These are phyloP conservation scores for Enteromius paludinosus DNA, from an alignment of 2,797 vertebrate species.

Conservation along the genomic window DNA sequence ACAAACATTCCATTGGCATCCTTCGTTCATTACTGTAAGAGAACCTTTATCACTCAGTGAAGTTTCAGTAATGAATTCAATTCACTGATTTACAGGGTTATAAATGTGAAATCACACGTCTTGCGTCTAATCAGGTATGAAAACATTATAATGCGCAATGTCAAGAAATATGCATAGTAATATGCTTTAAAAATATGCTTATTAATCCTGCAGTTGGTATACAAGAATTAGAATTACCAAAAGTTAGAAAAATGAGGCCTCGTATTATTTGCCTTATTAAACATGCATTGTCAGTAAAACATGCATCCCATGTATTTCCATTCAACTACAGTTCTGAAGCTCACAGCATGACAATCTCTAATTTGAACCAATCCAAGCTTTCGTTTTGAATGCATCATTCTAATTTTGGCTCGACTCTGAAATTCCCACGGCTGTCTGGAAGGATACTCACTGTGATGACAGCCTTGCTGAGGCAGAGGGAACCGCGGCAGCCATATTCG, in stretches of 20 bases:
- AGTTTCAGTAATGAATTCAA: neutral
- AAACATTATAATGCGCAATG: neutral
- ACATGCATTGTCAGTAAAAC: neutral
- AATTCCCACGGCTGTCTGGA: constrained; percentile 35
- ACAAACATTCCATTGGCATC: neutral
- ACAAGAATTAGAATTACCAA: neutral
- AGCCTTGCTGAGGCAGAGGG: constrained; percentile 96
- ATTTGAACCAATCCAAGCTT: constrained; percentile 1
- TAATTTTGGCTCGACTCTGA: constrained; percentile 26
- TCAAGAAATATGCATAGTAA: neutral
- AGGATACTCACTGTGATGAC: constrained; percentile 89
- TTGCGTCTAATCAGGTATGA: neutral
- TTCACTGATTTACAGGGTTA: neutral
- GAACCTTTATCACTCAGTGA: neutral
- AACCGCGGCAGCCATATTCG: constrained; percentile 94
- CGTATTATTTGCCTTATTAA: neutral
- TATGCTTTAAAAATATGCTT: neutral
- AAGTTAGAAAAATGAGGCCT: neutral
- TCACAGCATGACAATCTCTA: neutral
- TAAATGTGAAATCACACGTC: neutral
- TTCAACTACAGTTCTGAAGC: neutral
- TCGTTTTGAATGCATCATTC: neutral
- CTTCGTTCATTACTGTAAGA: neutral
- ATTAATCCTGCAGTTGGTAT: neutral
- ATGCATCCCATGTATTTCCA: neutral